Conservation (phyloP, 1,140 invertebrate species). For the Phthorimaea operculella region DNA sequence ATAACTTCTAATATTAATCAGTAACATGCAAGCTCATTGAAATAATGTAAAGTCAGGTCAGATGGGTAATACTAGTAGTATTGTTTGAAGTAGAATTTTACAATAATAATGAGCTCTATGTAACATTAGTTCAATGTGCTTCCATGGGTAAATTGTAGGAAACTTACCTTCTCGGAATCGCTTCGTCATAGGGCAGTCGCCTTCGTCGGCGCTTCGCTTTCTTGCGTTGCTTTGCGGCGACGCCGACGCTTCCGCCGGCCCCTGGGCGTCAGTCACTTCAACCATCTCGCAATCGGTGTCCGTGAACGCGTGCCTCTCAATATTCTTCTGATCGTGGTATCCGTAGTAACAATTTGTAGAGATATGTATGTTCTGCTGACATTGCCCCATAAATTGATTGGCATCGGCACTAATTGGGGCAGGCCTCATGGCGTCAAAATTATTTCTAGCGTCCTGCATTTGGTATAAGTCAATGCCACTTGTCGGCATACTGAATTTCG, state of each 20-base stretch:
- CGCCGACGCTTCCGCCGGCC: conserved; percentile 9
- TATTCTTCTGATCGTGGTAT: conserved; percentile 39
- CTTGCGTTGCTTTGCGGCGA: conserved; percentile 27
- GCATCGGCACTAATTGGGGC: conserved; percentile 47
- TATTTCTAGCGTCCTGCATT: conserved; percentile 58
- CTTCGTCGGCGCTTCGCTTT: conserved; percentile 51
- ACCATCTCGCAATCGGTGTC: conserved; percentile 52
- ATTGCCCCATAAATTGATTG: conserved; percentile 49
- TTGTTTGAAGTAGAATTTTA: too few species aligned
- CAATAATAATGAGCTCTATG: too few species aligned
- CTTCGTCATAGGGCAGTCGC: conserved; percentile 39
- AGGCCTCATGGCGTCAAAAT: conserved; percentile 53
- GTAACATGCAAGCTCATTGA: too few species aligned
- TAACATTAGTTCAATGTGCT: conserved; percentile 25
- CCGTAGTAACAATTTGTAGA: conserved; percentile 61
- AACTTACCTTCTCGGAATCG: conserved; percentile 56
- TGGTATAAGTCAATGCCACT: conserved; percentile 49
- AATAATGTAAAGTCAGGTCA: too few species aligned
- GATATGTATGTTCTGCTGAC: conserved; percentile 51
- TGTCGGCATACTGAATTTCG: conserved; percentile 47
- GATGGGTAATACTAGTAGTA: too few species aligned
- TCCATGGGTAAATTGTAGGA: conserved; percentile 23
- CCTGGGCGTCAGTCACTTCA: conserved; percentile 20
- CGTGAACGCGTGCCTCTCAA: conserved; percentile 24
- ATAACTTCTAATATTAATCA: too few species aligned